Percentiles rank a stretch among this genome's conserved stretches.
Evolutionary conservation across 2,113 vertebrate species (phyloP).

Genomic region (Oostethus manadensis): DNA sequence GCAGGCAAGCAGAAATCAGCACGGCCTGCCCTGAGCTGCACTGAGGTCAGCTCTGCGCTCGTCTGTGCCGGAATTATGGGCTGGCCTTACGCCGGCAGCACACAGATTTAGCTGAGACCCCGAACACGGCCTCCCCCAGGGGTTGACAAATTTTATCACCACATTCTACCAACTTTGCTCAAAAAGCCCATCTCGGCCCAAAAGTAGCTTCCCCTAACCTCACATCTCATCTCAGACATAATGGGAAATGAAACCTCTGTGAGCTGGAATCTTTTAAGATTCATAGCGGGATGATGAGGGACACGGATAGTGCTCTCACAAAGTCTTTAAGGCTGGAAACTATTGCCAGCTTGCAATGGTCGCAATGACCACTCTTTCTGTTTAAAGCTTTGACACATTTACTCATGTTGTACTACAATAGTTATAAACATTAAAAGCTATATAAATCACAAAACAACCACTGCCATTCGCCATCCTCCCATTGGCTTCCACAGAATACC

Average conservation of each 20-base stretch:
- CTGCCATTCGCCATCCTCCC: no score
- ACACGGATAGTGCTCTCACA: slow-evolving; percentile 13
- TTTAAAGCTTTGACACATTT: not conserved
- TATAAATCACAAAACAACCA: no score
- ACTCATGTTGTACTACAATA: not conserved
- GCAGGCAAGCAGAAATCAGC: slow-evolving; percentile 72
- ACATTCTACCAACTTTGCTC: slow-evolving; percentile 80
- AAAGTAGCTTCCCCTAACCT: slow-evolving; percentile 46
- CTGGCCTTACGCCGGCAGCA: slow-evolving; percentile 76
- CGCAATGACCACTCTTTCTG: slow-evolving; percentile 15
- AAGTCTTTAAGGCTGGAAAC: slow-evolving; percentile 16
- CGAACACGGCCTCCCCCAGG: slow-evolving; percentile 77
- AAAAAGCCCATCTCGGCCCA: slow-evolving; percentile 43
- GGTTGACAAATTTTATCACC: slow-evolving; percentile 83
- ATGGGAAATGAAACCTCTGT: slow-evolving; percentile 69
- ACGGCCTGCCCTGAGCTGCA: slow-evolving; percentile 58
- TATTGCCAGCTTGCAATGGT: slow-evolving; percentile 9
- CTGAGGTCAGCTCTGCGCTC: slow-evolving; percentile 79
- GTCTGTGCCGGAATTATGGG: slow-evolving; percentile 82
- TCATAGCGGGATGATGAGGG: slow-evolving; percentile 46
- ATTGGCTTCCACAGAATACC: no score
- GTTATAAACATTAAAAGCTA: no score
- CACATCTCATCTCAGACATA: slow-evolving; percentile 63
- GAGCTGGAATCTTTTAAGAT: slow-evolving; percentile 58
- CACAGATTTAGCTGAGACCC: slow-evolving; percentile 85